phyloP scores from a whole-genome alignment of 2,113 vertebrate genomes.

The Spermophilus dauricus region DNA sequence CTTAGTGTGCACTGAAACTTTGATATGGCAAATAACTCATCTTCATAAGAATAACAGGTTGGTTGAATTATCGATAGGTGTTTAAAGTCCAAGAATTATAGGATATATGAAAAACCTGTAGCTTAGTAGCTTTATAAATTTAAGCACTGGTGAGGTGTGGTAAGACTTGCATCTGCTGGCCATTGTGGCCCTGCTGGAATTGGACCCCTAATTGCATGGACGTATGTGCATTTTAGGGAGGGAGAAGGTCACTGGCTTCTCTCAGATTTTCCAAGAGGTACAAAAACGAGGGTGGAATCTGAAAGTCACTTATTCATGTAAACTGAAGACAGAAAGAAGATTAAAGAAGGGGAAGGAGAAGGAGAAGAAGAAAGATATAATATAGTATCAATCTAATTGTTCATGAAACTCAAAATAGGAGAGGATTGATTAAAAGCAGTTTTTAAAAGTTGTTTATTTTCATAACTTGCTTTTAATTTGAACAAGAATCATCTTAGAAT shows the following conservation, averaged over 20 bases:
- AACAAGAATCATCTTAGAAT: slow-evolving; percentile 44
- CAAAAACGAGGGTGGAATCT: neutral
- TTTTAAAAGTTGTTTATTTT: slow-evolving; percentile 40
- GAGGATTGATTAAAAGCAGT: slow-evolving; percentile 23
- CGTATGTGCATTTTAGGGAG: neutral
- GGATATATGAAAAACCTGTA: neutral
- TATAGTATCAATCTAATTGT: neutral
- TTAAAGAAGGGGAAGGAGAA: neutral
- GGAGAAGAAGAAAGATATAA: neutral
- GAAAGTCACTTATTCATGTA: neutral
- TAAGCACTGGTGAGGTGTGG: neutral
- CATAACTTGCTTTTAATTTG: neutral
- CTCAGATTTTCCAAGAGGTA: neutral
- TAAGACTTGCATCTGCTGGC: neutral
- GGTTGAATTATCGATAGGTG: neutral
- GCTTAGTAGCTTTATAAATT: neutral
- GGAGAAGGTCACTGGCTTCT: neutral
- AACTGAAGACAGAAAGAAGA: neutral
- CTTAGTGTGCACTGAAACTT: neutral
- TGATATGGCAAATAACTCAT: neutral
- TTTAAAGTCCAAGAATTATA: neutral
- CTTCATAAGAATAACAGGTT: neutral
- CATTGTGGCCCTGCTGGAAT: neutral
- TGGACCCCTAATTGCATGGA: neutral
- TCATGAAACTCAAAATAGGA: slow-evolving; percentile 23